A percentile compares a stretch with the other conserved stretches of the same genome.
Evolutionary conservation across 2,797 vertebrate genomes (phyloP).

Genomic region (Gobio occitaniae): DNA sequence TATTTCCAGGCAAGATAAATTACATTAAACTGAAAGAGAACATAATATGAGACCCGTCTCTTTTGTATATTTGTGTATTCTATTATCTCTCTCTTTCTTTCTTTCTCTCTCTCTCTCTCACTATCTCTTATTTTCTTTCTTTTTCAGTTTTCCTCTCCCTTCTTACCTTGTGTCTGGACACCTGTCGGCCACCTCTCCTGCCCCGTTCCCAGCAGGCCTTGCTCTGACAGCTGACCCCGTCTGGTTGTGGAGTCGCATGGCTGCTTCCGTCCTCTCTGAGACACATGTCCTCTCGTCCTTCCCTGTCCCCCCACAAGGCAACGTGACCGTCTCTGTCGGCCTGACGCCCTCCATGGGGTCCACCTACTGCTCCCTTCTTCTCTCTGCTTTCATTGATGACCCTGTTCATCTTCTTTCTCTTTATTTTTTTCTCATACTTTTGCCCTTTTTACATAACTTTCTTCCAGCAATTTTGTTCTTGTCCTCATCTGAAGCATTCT

Average conservation of each 20-base stretch:
- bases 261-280: slow-evolving; percentile 71
- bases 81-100: slow-evolving; percentile 15
- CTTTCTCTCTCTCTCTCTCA: slow-evolving; percentile 6
- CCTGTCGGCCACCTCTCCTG: slow-evolving; percentile 55
- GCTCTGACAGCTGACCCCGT: slow-evolving; percentile 74
- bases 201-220: slow-evolving; percentile 66
- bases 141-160: slow-evolving; percentile 52
- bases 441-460: not conserved
- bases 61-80: not conserved
- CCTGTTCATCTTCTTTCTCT: slow-evolving; percentile 59
- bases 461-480: not conserved
- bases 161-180: slow-evolving; percentile 45
- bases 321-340: slow-evolving; percentile 61
- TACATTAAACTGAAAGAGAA: not conserved
- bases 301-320: slow-evolving; percentile 66
- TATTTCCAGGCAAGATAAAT: slow-evolving; percentile 11
- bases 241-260: slow-evolving; percentile 68
- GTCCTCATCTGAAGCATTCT: not conserved
- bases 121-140: slow-evolving; percentile 52
- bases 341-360: slow-evolving; percentile 59
- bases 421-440: slow-evolving; percentile 45
- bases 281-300: slow-evolving; percentile 75
- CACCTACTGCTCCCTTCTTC: slow-evolving; percentile 56
- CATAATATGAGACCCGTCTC: not conserved
- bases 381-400: slow-evolving; percentile 55